phyloP scores from a whole-genome alignment of 2,888 invertebrate genomes.

The Tipula confusa region DNA sequence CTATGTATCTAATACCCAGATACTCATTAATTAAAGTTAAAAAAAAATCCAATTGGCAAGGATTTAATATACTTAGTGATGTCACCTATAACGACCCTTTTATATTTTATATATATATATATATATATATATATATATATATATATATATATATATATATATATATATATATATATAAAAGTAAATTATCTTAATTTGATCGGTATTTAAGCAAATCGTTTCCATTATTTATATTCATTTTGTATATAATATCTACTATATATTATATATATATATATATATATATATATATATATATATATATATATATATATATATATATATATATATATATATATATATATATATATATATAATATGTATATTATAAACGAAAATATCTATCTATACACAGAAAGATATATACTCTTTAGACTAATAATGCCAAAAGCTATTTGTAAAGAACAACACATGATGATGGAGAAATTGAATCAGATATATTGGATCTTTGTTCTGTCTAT shows the following conservation, averaged over 20 bases:
- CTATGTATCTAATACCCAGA: not conserved
- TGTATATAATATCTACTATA: not conserved
- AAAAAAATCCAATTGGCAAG: not conserved
- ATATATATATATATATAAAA: not conserved
- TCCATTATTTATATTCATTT: not conserved
- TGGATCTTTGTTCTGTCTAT: not conserved
- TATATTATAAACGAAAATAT: not conserved
- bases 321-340: too few relatives aligned
- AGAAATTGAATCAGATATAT: slow-evolving; percentile 25
- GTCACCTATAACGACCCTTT: not conserved
- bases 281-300: not conserved
- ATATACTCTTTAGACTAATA: not conserved
- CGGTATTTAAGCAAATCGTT: slow-evolving; percentile 16
- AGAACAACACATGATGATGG: slow-evolving; percentile 12
- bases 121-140: not conserved
- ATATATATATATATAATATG: too few relatives aligned
- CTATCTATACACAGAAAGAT: not conserved
- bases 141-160: not conserved
- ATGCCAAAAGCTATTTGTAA: slow-evolving; percentile 25
- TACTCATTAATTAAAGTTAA: not conserved
- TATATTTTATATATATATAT: not conserved
- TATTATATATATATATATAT: not conserved
- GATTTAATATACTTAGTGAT: not conserved
- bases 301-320: too few relatives aligned
- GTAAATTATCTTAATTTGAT: slow-evolving; percentile 1